phyloP scores from a whole-genome alignment of 2,888 invertebrate genomes.

The Endotricha flammealis region DNA sequence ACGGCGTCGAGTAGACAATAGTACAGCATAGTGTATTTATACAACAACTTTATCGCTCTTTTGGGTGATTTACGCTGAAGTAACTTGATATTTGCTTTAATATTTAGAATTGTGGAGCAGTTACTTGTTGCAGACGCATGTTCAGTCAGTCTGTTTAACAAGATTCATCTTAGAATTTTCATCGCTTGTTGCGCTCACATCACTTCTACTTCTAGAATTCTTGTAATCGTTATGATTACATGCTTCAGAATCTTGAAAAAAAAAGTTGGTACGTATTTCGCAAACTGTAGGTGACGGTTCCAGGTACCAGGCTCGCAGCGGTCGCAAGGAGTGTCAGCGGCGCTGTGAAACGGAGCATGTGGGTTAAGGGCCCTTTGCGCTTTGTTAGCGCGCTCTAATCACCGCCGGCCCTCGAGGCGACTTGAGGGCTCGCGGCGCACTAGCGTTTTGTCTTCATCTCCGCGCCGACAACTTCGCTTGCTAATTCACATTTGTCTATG shows the following conservation, averaged over 20 bases:
- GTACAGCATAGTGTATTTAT: slow-evolving; percentile 5
- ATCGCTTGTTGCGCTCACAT: too few species aligned
- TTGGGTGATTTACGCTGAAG: too few species aligned
- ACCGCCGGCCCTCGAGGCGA: slow-evolving; percentile 66
- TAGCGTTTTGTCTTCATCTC: slow-evolving; percentile 68
- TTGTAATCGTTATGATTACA: too few species aligned
- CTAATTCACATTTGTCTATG: too few species aligned
- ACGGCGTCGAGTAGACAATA: slow-evolving; percentile 6
- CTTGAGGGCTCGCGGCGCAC: slow-evolving; percentile 62
- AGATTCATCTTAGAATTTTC: too few species aligned
- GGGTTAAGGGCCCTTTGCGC: slow-evolving; percentile 71
- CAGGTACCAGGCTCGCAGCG: slow-evolving; percentile 52
- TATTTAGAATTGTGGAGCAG: background rate
- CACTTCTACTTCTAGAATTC: too few species aligned
- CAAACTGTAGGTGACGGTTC: slow-evolving; percentile 48
- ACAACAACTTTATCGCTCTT: slow-evolving; percentile 5
- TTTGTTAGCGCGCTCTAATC: slow-evolving; percentile 78
- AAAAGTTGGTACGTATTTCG: too few species aligned
- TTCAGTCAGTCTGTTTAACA: too few species aligned
- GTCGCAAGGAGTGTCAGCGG: slow-evolving; percentile 56
- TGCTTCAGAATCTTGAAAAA: too few species aligned
- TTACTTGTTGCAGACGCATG: too few species aligned
- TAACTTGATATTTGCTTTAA: background rate
- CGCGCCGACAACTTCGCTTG: slow-evolving; percentile 42
- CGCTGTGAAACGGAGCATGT: slow-evolving; percentile 74